These are phyloP conservation scores for Molorchus minor DNA, from an alignment of 2,888 invertebrate genomes.

Conservation along the genomic window DNA sequence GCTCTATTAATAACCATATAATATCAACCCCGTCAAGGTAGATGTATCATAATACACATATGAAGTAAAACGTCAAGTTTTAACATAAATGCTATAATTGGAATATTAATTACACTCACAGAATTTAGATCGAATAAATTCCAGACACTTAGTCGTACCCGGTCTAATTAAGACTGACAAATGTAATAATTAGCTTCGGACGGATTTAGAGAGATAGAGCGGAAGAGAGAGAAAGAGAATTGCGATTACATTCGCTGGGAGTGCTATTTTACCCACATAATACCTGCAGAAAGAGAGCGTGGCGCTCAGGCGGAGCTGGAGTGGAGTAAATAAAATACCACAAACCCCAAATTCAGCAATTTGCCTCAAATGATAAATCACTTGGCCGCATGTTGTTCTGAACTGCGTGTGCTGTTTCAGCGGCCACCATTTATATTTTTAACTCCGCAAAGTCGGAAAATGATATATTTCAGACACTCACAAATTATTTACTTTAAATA, in stretches of 20 bases:
- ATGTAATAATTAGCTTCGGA: slow-evolving; percentile 50
- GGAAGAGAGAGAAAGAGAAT: slow-evolving; percentile 21
- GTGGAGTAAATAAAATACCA: slow-evolving; percentile 60
- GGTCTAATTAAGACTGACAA: slow-evolving; percentile 49
- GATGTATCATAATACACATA: neutral
- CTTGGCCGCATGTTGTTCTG: slow-evolving; percentile 59
- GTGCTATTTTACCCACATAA: slow-evolving; percentile 26
- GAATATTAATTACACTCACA: slow-evolving; percentile 18
- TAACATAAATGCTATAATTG: slow-evolving; percentile 10
- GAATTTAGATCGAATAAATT: slow-evolving; percentile 22
- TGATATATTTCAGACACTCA: slow-evolving; percentile 52
- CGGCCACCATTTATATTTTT: slow-evolving; percentile 56
- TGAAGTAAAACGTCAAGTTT: slow-evolving; percentile 11
- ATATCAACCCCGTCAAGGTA: too few relatives aligned
- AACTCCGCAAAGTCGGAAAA: slow-evolving; percentile 52
- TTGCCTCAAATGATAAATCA: slow-evolving; percentile 63
- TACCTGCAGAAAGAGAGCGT: slow-evolving; percentile 31
- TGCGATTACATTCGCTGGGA: slow-evolving; percentile 29
- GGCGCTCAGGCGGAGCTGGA: slow-evolving; percentile 13
- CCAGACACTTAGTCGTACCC: slow-evolving; percentile 28
- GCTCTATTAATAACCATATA: too few relatives aligned
- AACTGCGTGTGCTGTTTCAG: slow-evolving; percentile 53
- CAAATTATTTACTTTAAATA: slow-evolving; percentile 42
- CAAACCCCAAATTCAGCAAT: slow-evolving; percentile 63
- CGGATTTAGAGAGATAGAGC: slow-evolving; percentile 36